Percentiles rank a stretch among this genome's conserved stretches.
Conservation (phyloP, 2,888 invertebrate genomes). For the Hedya salicella region DNA sequence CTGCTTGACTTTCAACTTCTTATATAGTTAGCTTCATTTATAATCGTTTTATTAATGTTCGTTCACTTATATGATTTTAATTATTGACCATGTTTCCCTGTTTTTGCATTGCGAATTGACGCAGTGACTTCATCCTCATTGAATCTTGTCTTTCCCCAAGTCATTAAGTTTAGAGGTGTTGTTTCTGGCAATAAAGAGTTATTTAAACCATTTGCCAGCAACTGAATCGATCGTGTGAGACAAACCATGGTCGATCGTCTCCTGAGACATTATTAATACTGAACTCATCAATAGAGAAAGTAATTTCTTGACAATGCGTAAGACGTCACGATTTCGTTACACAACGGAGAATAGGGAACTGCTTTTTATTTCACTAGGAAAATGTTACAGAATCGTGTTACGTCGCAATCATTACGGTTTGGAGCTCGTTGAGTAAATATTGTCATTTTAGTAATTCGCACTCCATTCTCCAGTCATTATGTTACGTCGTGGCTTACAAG, state of each 20-base stretch:
- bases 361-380: constrained; percentile 45
- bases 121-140: too few relatives aligned
- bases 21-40: constrained; percentile 13
- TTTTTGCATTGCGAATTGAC: background rate
- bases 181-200: too few relatives aligned
- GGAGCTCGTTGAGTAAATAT: constrained; percentile 7
- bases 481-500: constrained; percentile 8
- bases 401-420: constrained; percentile 28
- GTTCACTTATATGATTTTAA: constrained; percentile 21
- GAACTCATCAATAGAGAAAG: constrained; percentile 55
- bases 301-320: constrained; percentile 49
- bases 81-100: background rate
- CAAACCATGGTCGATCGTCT: background rate
- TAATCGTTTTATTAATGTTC: constrained; percentile 24
- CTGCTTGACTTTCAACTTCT: constrained; percentile 13
- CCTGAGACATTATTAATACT: constrained; percentile 14
- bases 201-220: too few relatives aligned
- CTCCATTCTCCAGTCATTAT: background rate
- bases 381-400: constrained; percentile 30
- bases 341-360: constrained; percentile 49
- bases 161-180: too few relatives aligned
- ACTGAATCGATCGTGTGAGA: too few relatives aligned
- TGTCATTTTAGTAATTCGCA: constrained; percentile 14
- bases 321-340: constrained; percentile 50
- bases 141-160: too few relatives aligned